Evolutionary conservation across 2,888 invertebrate genomes (phyloP).

Genomic region (Dione vanillae): DNA sequence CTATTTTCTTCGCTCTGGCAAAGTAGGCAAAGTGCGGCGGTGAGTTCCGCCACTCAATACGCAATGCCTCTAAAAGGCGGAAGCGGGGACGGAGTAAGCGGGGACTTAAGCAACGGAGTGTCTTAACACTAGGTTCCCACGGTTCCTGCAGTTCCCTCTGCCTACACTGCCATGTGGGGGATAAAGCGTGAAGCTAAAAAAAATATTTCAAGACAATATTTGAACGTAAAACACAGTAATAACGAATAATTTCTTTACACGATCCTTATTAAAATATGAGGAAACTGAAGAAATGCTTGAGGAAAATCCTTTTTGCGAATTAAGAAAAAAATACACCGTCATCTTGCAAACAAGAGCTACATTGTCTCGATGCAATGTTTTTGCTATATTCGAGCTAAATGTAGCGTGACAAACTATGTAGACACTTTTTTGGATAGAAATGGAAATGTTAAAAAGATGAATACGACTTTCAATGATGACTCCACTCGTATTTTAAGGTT

Average conservation of each 20-base stretch:
- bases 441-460: background rate
- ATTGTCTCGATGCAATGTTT: slow-evolving; percentile 52
- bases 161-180: too few species aligned
- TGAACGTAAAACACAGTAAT: slow-evolving; percentile 9
- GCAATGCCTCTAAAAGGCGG: too few species aligned
- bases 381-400: slow-evolving; percentile 50
- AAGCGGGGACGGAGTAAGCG: too few species aligned
- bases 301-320: slow-evolving; percentile 28
- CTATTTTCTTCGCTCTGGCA: too few species aligned
- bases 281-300: slow-evolving; percentile 9
- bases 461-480: background rate
- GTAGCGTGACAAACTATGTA: slow-evolving; percentile 47
- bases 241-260: slow-evolving; percentile 25
- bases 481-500: background rate
- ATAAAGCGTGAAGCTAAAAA: too few species aligned
- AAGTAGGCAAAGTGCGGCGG: too few species aligned
- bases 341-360: slow-evolving; percentile 35
- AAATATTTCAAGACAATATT: background rate
- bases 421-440: slow-evolving; percentile 23
- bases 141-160: too few species aligned
- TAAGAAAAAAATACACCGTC: slow-evolving; percentile 34
- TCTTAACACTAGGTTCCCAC: too few species aligned
- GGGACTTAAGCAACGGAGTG: too few species aligned
- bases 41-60: too few species aligned
- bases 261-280: slow-evolving; percentile 28